Conservation (phyloP, 2,113 vertebrate genomes). For the Tenrec ecaudatus region DNA sequence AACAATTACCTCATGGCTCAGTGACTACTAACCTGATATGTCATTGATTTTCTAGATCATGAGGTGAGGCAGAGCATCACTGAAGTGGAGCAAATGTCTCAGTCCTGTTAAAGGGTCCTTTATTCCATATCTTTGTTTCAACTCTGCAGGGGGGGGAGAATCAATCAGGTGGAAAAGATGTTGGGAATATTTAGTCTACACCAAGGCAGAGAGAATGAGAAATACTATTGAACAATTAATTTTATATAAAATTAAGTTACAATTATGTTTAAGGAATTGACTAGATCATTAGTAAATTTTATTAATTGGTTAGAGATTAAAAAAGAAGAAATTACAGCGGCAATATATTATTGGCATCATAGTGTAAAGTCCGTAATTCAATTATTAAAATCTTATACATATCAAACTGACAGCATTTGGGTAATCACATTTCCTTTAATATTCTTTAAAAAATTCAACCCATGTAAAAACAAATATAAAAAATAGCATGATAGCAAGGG, state of each 20-base stretch:
- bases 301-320: background rate
- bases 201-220: background rate
- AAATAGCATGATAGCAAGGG: background rate
- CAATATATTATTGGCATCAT: background rate
- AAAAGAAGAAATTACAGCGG: background rate
- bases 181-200: background rate
- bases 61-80: conserved; percentile 56
- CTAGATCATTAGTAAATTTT: background rate
- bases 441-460: background rate
- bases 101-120: conserved; percentile 39
- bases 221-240: background rate
- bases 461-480: background rate
- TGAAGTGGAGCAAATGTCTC: conserved; percentile 68
- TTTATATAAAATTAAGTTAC: background rate
- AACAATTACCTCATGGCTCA: conserved; percentile 66
- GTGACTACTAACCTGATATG: conserved; percentile 57
- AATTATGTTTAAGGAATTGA: background rate
- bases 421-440: background rate
- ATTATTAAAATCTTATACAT: background rate
- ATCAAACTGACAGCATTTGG: background rate
- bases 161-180: conserved; percentile 25
- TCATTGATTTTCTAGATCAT: conserved; percentile 69
- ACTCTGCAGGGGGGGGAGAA: background rate
- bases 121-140: background rate
- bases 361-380: conserved; percentile 37